A percentile compares a stretch with the other conserved stretches of the same genome.
phyloP scores from a whole-genome alignment of 37 sponge, comb jelly and placozoan species.

The Aphrocallistes beatrix region DNA sequence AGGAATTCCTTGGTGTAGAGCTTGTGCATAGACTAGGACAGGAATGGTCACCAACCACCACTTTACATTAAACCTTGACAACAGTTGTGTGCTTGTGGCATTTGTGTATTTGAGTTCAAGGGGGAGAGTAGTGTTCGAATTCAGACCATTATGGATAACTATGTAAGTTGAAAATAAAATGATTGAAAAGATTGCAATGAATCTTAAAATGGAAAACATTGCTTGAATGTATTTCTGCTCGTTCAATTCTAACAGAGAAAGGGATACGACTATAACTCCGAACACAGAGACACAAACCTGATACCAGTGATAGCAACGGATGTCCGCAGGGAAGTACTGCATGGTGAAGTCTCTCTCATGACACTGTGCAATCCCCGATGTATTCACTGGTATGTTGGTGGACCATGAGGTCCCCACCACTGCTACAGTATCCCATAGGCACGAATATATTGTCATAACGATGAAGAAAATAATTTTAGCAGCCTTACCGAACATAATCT shows the following conservation, averaged over 20 bases:
- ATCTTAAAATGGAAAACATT: slow-evolving; percentile 50
- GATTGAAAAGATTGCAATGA: slow-evolving; percentile 46
- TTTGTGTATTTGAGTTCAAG: neutral
- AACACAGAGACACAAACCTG: slow-evolving; percentile 56
- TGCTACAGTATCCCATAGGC: slow-evolving; percentile 50
- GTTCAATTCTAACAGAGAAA: slow-evolving; percentile 58
- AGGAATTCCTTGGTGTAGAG: slow-evolving; percentile 62
- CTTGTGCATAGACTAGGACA: slow-evolving; percentile 56
- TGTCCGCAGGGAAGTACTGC: slow-evolving; percentile 25
- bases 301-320: slow-evolving; percentile 41
- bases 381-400: slow-evolving; percentile 60
- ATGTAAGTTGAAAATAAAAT: slow-evolving; percentile 32
- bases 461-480: slow-evolving; percentile 44
- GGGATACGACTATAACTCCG: slow-evolving; percentile 42
- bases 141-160: neutral
- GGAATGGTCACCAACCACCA: slow-evolving; percentile 60
- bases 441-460: slow-evolving; percentile 48
- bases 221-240: slow-evolving; percentile 77
- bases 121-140: neutral
- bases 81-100: neutral
- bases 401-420: slow-evolving; percentile 83
- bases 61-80: slow-evolving; percentile 33
- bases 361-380: slow-evolving; percentile 30
- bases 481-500: slow-evolving; percentile 40
- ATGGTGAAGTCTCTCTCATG: slow-evolving; percentile 36